Percentiles rank a stretch among this genome's conserved stretches.
These are phyloP conservation scores for Sander lucioperca DNA, from an alignment of 2,113 vertebrate genomes.

Conservation along the genomic window DNA sequence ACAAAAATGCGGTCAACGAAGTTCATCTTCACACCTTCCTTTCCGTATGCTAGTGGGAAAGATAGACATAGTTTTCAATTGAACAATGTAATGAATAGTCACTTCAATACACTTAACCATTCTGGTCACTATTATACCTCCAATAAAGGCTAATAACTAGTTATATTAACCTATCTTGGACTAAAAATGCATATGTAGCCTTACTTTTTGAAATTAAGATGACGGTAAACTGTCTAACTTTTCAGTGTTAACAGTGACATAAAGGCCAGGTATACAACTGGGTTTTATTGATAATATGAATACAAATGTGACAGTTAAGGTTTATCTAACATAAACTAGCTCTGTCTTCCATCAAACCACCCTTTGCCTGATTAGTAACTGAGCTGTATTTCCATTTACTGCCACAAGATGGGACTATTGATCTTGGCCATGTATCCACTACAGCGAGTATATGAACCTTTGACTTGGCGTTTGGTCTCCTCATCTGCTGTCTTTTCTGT, in stretches of 20 bases:
- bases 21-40: conserved; percentile 98
- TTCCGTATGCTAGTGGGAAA: conserved; percentile 91
- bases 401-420: conserved; percentile 88
- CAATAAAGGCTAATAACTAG: neutral
- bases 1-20: conserved; percentile 98
- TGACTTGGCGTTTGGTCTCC: conserved; percentile 95
- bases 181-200: neutral
- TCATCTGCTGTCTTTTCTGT: conserved; percentile 97
- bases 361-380: neutral
- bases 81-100: neutral
- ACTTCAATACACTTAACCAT: neutral
- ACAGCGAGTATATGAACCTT: conserved; percentile 85
- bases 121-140: neutral
- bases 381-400: conserved; percentile 29
- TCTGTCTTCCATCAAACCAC: neutral
- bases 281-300: neutral
- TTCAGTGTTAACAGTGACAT: neutral
- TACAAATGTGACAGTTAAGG: neutral
- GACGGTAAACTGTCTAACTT: neutral
- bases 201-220: neutral
- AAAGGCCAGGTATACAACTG: no score
- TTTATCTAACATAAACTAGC: neutral
- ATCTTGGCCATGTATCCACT: conserved; percentile 32
- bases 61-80: neutral
- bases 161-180: neutral